A percentile compares a stretch with the other conserved stretches of the same genome.
Conservation (phyloP, 2,113 vertebrate genomes). For the Litocranius walleri region DNA sequence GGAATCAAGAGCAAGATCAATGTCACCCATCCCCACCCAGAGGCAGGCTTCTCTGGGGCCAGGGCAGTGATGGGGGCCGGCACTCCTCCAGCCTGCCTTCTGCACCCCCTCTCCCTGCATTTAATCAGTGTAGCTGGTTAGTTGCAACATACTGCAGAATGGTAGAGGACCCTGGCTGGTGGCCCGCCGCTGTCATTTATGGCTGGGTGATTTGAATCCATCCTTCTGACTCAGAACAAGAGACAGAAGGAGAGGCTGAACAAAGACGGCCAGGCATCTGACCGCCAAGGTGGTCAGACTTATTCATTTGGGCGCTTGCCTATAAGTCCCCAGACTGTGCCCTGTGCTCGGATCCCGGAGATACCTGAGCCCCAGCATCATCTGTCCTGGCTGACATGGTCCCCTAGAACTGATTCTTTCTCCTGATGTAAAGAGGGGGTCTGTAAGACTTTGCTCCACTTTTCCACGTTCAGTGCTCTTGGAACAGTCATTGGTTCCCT, state of each 20-base stretch:
- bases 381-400: not conserved
- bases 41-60: not conserved
- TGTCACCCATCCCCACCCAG: accelerated
- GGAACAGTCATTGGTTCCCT: not conserved
- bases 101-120: not conserved
- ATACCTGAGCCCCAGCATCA: not conserved
- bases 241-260: not conserved
- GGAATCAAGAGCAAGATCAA: not conserved
- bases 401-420: not conserved
- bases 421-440: no score
- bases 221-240: not conserved
- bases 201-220: not conserved
- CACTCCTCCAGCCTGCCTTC: not conserved
- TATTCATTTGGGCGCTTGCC: accelerated
- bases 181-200: not conserved
- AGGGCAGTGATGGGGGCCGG: not conserved
- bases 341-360: accelerated
- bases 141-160: not conserved
- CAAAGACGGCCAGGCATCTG: accelerated
- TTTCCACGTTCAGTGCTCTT: accelerated
- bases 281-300: accelerated
- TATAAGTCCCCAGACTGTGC: not conserved
- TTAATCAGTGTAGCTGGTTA: not conserved
- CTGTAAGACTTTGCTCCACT: accelerated
- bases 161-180: not conserved